Percentiles rank a stretch among this genome's conserved stretches.
These are phyloP conservation scores for Nomada ferruginata DNA, from an alignment of 2,888 invertebrate genomes.

Conservation along the genomic window DNA sequence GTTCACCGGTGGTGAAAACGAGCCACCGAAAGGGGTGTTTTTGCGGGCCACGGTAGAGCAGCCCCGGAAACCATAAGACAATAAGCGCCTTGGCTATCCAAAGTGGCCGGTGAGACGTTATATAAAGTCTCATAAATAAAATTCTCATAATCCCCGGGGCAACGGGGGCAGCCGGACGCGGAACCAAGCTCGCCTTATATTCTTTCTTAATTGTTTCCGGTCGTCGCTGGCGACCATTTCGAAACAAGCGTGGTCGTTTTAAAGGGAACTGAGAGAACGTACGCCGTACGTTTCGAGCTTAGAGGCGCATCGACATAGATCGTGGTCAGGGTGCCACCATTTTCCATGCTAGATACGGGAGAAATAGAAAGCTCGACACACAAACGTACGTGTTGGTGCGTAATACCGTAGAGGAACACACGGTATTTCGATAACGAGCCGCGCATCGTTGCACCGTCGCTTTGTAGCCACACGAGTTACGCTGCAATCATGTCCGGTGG, in stretches of 20 bases:
- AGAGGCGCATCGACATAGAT: constrained; percentile 46
- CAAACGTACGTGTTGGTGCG: constrained; percentile 30
- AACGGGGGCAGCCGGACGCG: constrained; percentile 2
- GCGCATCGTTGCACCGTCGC: constrained; percentile 33
- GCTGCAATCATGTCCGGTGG: constrained; percentile 18
- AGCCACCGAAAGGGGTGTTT: not conserved
- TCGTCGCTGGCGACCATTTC: constrained; percentile 37
- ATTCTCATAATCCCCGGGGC: constrained; percentile 69
- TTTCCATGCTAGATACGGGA: not conserved
- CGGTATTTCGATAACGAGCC: constrained; percentile 53
- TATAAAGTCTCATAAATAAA: constrained; percentile 79
- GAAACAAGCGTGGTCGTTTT: constrained; percentile 33
- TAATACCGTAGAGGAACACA: constrained; percentile 43
- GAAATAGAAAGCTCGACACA: not conserved
- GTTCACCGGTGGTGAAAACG: constrained; percentile 34
- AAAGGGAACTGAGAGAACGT: constrained; percentile 39
- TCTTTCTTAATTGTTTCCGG: constrained; percentile 75
- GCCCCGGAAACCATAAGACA: constrained; percentile 65
- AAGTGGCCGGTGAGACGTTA: constrained; percentile 71
- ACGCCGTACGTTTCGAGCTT: constrained; percentile 57
- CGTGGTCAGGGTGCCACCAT: constrained; percentile 35
- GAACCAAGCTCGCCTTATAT: constrained; percentile 22
- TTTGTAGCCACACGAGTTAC: constrained; percentile 19
- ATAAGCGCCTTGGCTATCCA: constrained; percentile 75
- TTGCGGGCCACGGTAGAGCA: constrained; percentile 3